phyloP scores from a whole-genome alignment of 2,797 vertebrate genomes.

The Gymnoscopelus braueri region DNA sequence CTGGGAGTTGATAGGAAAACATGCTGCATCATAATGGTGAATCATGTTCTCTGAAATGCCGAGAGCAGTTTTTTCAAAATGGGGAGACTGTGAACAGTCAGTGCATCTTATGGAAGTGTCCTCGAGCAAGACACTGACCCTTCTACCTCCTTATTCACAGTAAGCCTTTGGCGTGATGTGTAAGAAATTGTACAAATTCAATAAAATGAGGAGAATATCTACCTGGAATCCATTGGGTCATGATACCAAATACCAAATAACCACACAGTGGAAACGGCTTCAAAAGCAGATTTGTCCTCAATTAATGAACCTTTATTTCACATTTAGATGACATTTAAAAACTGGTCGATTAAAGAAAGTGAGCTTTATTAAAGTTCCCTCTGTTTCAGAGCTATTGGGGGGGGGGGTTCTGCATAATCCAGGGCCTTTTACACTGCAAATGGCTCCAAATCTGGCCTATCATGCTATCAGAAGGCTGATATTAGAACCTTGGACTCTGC shows the following conservation, averaged over 20 bases:
- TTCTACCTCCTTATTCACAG: background rate
- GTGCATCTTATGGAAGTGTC: background rate
- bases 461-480: background rate
- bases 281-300: background rate
- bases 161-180: too few species aligned
- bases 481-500: background rate
- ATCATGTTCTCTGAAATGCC: constrained; percentile 38
- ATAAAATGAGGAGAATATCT: too few species aligned
- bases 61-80: constrained; percentile 49
- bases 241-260: background rate
- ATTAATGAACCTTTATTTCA: constrained; percentile 8
- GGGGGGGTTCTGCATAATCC: constrained; percentile 52
- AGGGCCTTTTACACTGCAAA: constrained; percentile 36
- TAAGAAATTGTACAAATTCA: too few species aligned
- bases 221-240: too few species aligned
- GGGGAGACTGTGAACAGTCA: background rate
- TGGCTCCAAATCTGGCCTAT: constrained; percentile 40
- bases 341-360: constrained; percentile 22
- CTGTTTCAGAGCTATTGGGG: constrained; percentile 40
- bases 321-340: constrained; percentile 50
- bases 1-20: constrained; percentile 43
- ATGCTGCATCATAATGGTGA: constrained; percentile 52
- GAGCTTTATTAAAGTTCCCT: constrained; percentile 11
- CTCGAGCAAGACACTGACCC: background rate
- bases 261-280: background rate